Evolutionary conservation across 1,140 invertebrate species (phyloP).

Genomic region (Caerostris darwini): DNA sequence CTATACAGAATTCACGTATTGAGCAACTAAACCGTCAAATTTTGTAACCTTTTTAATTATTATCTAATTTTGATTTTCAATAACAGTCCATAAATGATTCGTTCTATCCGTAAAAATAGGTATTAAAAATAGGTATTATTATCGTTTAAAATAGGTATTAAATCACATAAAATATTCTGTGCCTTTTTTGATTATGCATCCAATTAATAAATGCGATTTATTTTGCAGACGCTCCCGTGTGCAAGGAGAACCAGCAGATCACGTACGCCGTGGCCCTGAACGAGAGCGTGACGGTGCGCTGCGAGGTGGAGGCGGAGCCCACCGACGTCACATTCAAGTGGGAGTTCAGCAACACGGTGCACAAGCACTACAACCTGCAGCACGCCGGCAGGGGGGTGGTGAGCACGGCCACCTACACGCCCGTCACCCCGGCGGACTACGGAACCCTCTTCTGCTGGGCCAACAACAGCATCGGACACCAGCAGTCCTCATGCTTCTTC

Average conservation of each 20-base stretch:
- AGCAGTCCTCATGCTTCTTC: slow-evolving; percentile 80
- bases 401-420: slow-evolving; percentile 72
- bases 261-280: slow-evolving; percentile 91
- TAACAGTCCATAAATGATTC: too few relatives aligned
- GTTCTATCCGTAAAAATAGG: too few relatives aligned
- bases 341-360: slow-evolving; percentile 79
- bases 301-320: slow-evolving; percentile 94
- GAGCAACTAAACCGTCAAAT: too few relatives aligned
- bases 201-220: too few relatives aligned
- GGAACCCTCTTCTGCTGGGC: slow-evolving; percentile 80
- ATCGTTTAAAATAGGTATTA: too few relatives aligned
- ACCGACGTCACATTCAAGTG: slow-evolving; percentile 84
- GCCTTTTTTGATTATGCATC: too few relatives aligned
- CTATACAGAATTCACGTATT: too few relatives aligned
- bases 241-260: slow-evolving; percentile 87
- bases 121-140: too few relatives aligned
- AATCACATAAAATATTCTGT: too few relatives aligned
- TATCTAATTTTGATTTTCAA: too few relatives aligned
- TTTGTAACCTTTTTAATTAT: too few relatives aligned
- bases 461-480: slow-evolving; percentile 80
- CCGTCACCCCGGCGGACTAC: slow-evolving; percentile 78
- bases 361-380: slow-evolving; percentile 73
- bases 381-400: slow-evolving; percentile 27
- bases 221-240: slow-evolving; percentile 90
- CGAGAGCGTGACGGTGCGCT: slow-evolving; percentile 88